Evolutionary conservation across 2,888 invertebrate genomes (phyloP).

Genomic region (Cerceris rybyensis): DNA sequence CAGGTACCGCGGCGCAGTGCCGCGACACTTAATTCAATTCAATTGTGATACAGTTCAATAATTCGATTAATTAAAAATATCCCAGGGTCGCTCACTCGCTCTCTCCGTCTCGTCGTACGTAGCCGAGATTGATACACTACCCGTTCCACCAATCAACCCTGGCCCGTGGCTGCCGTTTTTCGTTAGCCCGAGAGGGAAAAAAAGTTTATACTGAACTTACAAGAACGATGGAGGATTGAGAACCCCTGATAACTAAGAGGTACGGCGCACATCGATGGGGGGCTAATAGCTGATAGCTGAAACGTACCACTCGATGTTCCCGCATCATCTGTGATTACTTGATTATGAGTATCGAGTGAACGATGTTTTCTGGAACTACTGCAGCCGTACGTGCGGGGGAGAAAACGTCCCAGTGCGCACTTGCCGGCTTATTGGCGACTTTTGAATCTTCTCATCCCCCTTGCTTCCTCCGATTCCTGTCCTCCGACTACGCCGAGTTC

Average conservation of each 20-base stretch:
- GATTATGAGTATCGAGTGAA: constrained; percentile 74
- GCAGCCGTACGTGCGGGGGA: constrained; percentile 10
- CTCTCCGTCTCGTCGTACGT: constrained; percentile 42
- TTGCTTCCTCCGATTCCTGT: constrained; percentile 33
- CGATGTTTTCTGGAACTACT: constrained; percentile 59
- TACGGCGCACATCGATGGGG: constrained; percentile 51
- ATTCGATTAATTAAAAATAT: constrained; percentile 81
- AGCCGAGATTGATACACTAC: constrained; percentile 23
- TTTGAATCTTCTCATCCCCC: constrained; percentile 52
- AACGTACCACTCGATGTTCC: constrained; percentile 73
- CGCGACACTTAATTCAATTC: constrained; percentile 79
- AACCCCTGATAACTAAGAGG: constrained; percentile 62
- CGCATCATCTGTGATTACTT: constrained; percentile 76
- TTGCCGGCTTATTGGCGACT: constrained; percentile 63
- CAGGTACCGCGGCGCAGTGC: constrained; percentile 68
- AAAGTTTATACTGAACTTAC: too few species aligned
- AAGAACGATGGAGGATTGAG: constrained; percentile 28
- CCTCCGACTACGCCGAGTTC: constrained; percentile 27
- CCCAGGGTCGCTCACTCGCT: constrained; percentile 67
- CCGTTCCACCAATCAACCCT: neutral
- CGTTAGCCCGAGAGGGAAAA: too few species aligned
- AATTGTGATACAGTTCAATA: constrained; percentile 81
- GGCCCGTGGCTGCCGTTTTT: too few species aligned
- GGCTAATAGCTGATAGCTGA: constrained; percentile 72
- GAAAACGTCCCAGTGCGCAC: constrained; percentile 27